These are phyloP conservation scores for Centruroides vittatus DNA, from an alignment of 1,140 invertebrate genomes.

Conservation along the genomic window DNA sequence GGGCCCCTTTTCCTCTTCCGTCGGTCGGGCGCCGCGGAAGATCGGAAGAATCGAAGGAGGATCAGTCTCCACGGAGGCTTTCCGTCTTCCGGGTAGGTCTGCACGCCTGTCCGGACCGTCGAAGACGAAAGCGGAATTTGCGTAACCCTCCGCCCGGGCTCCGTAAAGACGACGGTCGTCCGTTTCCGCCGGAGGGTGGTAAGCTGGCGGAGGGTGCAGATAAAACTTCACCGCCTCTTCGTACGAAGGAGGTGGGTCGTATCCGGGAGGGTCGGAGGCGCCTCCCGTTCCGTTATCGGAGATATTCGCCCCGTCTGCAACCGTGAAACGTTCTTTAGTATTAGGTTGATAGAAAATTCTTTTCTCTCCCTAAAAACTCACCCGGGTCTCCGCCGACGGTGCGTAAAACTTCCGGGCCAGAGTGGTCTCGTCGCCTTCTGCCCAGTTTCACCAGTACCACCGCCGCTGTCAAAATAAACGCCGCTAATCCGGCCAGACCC, in stretches of 20 bases:
- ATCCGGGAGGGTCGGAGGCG: slow-evolving; percentile 6
- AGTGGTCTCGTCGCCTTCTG: slow-evolving; percentile 8
- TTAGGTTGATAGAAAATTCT: background rate
- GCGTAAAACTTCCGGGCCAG: slow-evolving; percentile 9
- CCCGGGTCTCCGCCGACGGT: slow-evolving; percentile 15
- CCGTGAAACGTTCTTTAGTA: background rate
- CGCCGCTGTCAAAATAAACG: slow-evolving; percentile 16
- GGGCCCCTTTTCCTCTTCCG: too few species aligned
- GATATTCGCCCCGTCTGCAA: slow-evolving; percentile 10
- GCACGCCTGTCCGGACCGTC: too few species aligned
- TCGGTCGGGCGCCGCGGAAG: too few species aligned
- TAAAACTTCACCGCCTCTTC: slow-evolving; percentile 18
- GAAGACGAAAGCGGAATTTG: too few species aligned
- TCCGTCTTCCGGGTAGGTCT: too few species aligned
- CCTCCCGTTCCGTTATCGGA: background rate
- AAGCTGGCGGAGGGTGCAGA: slow-evolving; percentile 15
- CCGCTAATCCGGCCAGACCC: slow-evolving; percentile 15
- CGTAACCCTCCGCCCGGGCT: too few species aligned
- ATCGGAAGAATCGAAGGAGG: too few species aligned
- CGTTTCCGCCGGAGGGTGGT: background rate
- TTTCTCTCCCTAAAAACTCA: background rate
- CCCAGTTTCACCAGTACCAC: slow-evolving; percentile 16
- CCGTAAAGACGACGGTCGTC: background rate
- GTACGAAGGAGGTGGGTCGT: slow-evolving; percentile 17
- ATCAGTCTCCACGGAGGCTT: too few species aligned